These are phyloP conservation scores for Heloderma charlesbogerti DNA, from an alignment of 2,113 vertebrate genomes.

Conservation along the genomic window DNA sequence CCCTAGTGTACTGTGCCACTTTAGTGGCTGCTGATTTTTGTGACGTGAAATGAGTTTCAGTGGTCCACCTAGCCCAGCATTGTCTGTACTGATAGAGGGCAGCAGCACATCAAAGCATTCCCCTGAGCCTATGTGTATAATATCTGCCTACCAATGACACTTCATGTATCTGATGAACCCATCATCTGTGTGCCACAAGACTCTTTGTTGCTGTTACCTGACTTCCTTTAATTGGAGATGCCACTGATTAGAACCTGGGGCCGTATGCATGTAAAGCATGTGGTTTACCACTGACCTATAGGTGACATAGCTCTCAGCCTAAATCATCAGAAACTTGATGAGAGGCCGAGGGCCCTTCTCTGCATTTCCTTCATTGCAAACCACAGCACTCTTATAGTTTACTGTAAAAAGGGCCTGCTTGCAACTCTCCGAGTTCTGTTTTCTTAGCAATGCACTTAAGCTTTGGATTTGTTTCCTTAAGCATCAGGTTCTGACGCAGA, in stretches of 20 bases:
- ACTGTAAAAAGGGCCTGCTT: background rate
- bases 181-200: background rate
- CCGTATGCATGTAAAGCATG: constrained; percentile 7
- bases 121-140: background rate
- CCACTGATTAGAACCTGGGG: background rate
- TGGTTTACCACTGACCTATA: constrained; percentile 21
- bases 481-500: constrained; percentile 62
- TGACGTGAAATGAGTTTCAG: too few species aligned
- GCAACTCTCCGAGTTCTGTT: constrained; percentile 43
- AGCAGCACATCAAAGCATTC: background rate
- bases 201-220: constrained; percentile 5
- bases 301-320: constrained; percentile 7
- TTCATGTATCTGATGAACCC: background rate
- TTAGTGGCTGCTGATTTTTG: background rate
- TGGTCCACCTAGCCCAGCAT: background rate
- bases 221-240: constrained; percentile 25
- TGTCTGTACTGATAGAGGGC: background rate
- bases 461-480: constrained; percentile 63
- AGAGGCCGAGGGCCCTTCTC: background rate
- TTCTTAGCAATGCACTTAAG: constrained; percentile 49
- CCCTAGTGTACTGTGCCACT: background rate
- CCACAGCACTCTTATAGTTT: background rate
- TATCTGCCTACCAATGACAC: background rate
- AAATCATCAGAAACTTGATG: background rate
- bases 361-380: constrained; percentile 27